Evolutionary conservation across 2,888 invertebrate species (phyloP).

Genomic region (Himalopsyche anomala): DNA sequence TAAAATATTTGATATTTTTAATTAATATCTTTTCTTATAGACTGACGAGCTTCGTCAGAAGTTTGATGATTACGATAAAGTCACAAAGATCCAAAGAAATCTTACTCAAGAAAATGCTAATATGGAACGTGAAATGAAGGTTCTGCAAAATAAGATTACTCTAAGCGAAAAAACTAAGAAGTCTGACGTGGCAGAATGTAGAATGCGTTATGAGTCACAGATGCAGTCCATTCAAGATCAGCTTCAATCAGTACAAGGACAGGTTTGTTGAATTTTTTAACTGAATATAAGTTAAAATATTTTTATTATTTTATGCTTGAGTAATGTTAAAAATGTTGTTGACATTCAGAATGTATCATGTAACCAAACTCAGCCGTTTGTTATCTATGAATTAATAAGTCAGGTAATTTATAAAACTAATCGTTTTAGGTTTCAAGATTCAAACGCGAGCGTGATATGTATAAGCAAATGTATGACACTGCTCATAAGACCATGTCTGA

Average conservation of each 20-base stretch:
- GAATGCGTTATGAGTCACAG: constrained; percentile 90
- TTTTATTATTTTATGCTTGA: background rate
- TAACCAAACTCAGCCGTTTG: background rate
- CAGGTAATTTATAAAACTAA: no score
- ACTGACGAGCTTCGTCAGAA: constrained; percentile 88
- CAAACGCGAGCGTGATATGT: constrained; percentile 91
- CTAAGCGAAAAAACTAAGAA: constrained; percentile 85
- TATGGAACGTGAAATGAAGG: constrained; percentile 85
- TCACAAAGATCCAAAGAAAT: constrained; percentile 88
- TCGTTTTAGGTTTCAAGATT: constrained; percentile 80
- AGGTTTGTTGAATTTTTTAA: constrained; percentile 72
- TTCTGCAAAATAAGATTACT: constrained; percentile 81
- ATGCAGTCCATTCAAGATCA: constrained; percentile 89
- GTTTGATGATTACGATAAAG: constrained; percentile 89
- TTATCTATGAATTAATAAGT: background rate
- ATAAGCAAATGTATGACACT: constrained; percentile 92
- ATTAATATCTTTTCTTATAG: constrained; percentile 69
- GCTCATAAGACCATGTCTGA: constrained; percentile 90
- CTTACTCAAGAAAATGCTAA: constrained; percentile 86
- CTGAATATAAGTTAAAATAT: background rate
- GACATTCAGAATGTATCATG: no score
- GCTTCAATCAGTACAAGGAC: constrained; percentile 87
- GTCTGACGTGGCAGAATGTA: constrained; percentile 87
- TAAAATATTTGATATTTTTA: background rate
- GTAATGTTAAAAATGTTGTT: background rate